Percentiles rank a stretch among this genome's conserved stretches.
Evolutionary conservation across 2,888 invertebrate species (phyloP).

Genomic region (Sycophila texana): DNA sequence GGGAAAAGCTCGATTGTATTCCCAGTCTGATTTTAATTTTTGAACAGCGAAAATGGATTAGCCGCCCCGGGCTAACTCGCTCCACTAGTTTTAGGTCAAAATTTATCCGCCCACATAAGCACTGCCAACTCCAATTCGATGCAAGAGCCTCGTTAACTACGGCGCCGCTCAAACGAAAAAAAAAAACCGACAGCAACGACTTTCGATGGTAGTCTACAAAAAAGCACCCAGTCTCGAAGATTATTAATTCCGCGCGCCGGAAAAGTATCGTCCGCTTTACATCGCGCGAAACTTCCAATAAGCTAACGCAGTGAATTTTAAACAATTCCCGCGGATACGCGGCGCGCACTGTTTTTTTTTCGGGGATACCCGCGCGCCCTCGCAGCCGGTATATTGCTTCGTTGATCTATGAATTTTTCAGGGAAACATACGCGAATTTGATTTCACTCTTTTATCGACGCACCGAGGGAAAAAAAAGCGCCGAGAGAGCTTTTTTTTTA

Average conservation of each 20-base stretch:
- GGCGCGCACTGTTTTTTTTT: background rate
- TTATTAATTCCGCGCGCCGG: background rate
- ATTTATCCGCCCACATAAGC: too few relatives aligned
- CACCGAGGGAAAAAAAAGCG: background rate
- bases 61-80: too few relatives aligned
- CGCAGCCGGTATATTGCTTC: background rate
- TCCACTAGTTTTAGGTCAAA: too few relatives aligned
- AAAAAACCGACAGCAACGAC: background rate
- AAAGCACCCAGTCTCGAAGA: background rate
- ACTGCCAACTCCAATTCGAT: too few relatives aligned
- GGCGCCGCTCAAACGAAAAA: too few relatives aligned
- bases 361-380: background rate
- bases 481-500: background rate
- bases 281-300: constrained; percentile 26
- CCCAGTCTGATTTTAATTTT: too few relatives aligned
- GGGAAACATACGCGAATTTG: constrained; percentile 2
- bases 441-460: constrained; percentile 23
- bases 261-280: constrained; percentile 26
- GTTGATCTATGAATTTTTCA: constrained; percentile 40
- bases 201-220: too few relatives aligned
- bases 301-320: constrained; percentile 30
- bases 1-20: too few relatives aligned
- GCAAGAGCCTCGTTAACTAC: too few relatives aligned
- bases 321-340: background rate
- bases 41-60: too few relatives aligned